Base-by-base conservation (phyloP, 2,888 invertebrate genomes). In the Drosophila pseudotalamancana region DNA sequence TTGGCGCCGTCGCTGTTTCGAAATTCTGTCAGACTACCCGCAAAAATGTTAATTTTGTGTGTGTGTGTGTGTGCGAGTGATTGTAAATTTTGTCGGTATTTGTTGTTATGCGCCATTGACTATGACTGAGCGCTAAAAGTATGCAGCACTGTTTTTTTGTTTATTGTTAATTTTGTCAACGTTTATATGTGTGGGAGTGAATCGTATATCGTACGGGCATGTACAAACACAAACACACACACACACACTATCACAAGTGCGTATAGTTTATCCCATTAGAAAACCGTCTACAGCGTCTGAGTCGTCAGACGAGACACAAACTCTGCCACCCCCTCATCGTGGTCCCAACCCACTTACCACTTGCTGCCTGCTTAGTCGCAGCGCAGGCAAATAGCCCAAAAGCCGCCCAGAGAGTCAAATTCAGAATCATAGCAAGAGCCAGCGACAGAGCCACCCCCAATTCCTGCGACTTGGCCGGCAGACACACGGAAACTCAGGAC, bases 251-350 rank as follows among this genome's bases (percentile, higher is more conserved):
- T 1, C n/a, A 35, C 40, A 40, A 16, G 21, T 16, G 23, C 12
- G 42, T 42, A 51, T 68, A 79, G 83, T 69, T 82, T 76, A 79
- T 82, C 63, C 79, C 79, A 79, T 79, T 77, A 71, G 66, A 80
- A 66, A 60, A 71, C 53, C 63, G 73, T 78, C 78, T 75, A 78
- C 63, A 66, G 69, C 66, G 82, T 65, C 66, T 75, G 79, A 56
- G 66, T 72, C 48, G 72, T 76, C 75, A 75, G 75, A 75, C 71
- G 67, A 71, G 71, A 76, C 73, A 67, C 65, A 63, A 81, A 53
- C 61, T 18, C 34, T 37, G 1, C 57, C 48, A 11, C 55, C 54
- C 43, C 16, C 6, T 27, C 18, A 11, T 9, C n/a, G 37, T 35
- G 29, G 51, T n/a, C 27, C 31, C 34, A 16, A 1, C 4, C 14